phyloP scores from a whole-genome alignment of 2,113 vertebrate species.

The Sebastes fasciatus region DNA sequence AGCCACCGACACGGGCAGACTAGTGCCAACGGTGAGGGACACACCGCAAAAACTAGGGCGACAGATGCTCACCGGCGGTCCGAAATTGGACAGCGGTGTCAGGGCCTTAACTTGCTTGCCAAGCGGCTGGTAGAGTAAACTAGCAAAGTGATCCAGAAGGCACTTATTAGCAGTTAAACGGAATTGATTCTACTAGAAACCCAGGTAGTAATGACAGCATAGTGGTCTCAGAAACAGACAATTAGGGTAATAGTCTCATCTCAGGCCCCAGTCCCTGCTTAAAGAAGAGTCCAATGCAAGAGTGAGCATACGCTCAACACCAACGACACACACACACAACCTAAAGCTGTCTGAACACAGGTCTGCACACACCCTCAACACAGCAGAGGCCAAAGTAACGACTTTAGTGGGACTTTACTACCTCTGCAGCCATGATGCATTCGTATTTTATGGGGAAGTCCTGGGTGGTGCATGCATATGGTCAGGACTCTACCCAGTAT shows the following conservation, averaged over 20 bases:
- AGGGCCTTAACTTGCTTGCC: not conserved
- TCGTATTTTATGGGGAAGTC: conserved; percentile 75
- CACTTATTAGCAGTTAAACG: conserved; percentile 2
- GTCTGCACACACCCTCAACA: conserved; percentile 13
- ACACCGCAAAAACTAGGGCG: too few relatives aligned
- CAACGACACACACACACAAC: conserved; percentile 29
- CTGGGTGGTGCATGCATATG: conserved; percentile 54
- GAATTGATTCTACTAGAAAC: conserved; percentile 30
- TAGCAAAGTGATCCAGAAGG: conserved; percentile 21
- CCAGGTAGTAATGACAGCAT: conserved; percentile 10
- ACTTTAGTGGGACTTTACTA: conserved; percentile 60
- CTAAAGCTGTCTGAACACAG: conserved; percentile 28
- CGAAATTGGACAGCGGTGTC: too few relatives aligned
- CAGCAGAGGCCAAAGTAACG: conserved; percentile 61
- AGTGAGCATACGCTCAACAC: conserved; percentile 27
- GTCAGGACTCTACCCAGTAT: conserved; percentile 44
- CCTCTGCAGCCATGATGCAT: conserved; percentile 64
- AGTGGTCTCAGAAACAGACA: conserved; percentile 40
- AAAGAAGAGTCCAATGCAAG: conserved; percentile 18
- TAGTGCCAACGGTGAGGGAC: too few relatives aligned
- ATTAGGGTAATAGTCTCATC: conserved; percentile 46
- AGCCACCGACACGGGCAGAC: too few relatives aligned
- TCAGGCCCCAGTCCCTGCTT: conserved; percentile 38
- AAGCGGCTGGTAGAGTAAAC: conserved; percentile 21
- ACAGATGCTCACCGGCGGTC: too few relatives aligned